phyloP scores from a whole-genome alignment of 2,113 vertebrate species.

The Cariama cristata region DNA sequence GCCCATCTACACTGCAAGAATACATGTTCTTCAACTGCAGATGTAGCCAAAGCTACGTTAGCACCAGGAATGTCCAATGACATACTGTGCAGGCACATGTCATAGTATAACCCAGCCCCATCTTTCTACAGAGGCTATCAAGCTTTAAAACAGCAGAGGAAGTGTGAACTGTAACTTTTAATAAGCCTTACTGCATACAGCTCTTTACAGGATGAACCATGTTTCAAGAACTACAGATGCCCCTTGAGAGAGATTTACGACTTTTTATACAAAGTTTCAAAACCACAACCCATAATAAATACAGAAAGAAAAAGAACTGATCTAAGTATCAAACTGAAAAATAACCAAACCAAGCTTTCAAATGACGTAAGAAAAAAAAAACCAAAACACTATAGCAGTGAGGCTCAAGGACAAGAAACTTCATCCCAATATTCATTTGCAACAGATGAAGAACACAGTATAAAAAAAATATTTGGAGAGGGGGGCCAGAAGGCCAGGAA shows the following conservation, averaged over 20 bases:
- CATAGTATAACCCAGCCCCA: rapidly evolving
- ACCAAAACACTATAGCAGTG: not conserved
- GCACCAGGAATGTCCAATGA: not conserved
- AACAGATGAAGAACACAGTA: not conserved
- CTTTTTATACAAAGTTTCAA: not conserved
- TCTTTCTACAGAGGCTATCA: not conserved
- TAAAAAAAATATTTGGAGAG: not conserved
- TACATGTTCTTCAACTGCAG: not conserved
- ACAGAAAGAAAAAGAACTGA: not conserved
- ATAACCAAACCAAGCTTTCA: not conserved
- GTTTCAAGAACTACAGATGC: not conserved
- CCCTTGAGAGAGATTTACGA: not conserved
- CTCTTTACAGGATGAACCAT: not conserved
- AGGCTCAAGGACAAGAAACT: not conserved
- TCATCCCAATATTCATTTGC: not conserved
- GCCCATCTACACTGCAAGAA: not conserved
- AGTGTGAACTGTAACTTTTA: not conserved
- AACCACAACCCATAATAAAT: not conserved
- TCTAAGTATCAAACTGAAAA: not conserved
- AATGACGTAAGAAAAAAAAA: not conserved
- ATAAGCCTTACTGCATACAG: not conserved
- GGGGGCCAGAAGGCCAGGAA: not conserved
- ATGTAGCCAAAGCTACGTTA: not conserved
- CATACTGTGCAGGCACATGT: not conserved
- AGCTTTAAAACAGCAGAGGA: not conserved